Conservation (phyloP, 2,113 vertebrate genomes). For the Gallinago jamesoni region DNA sequence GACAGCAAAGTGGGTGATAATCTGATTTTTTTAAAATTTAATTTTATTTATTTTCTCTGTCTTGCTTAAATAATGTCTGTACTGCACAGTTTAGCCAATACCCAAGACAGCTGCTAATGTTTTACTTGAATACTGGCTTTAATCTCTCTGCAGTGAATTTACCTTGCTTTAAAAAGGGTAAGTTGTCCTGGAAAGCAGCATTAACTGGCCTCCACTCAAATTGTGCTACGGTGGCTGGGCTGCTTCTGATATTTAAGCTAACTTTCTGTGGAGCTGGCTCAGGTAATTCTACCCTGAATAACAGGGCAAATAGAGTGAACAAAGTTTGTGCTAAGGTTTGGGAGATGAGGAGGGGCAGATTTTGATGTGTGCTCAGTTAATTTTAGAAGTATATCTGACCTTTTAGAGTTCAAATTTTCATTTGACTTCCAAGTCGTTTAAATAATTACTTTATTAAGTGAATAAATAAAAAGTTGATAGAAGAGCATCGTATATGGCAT, state of each 20-base stretch:
- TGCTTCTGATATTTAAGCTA: not conserved
- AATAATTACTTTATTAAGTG: not conserved
- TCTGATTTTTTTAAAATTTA: not conserved
- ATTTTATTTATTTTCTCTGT: not conserved
- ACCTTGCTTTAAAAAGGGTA: not conserved
- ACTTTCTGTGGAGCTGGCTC: not conserved
- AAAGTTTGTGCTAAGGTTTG: not conserved
- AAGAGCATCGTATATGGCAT: not conserved
- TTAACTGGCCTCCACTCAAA: not conserved
- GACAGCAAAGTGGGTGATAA: not conserved
- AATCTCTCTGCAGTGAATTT: not conserved
- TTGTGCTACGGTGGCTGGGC: rapidly evolving
- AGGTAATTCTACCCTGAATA: not conserved
- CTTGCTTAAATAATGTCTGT: not conserved
- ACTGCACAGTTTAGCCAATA: not conserved
- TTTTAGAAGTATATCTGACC: not conserved
- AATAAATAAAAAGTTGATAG: not conserved
- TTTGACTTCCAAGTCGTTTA: not conserved
- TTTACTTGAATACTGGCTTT: not conserved
- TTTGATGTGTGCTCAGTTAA: not conserved
- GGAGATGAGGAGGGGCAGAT: not conserved
- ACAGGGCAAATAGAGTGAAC: not conserved
- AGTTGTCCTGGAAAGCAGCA: not conserved
- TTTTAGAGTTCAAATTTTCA: not conserved
- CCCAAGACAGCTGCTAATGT: not conserved